Evolutionary conservation across 2,797 vertebrate genomes (phyloP), one percentile per base, ranked within the genome.

Genomic region (Pipistrellus kuhlii): DNA sequence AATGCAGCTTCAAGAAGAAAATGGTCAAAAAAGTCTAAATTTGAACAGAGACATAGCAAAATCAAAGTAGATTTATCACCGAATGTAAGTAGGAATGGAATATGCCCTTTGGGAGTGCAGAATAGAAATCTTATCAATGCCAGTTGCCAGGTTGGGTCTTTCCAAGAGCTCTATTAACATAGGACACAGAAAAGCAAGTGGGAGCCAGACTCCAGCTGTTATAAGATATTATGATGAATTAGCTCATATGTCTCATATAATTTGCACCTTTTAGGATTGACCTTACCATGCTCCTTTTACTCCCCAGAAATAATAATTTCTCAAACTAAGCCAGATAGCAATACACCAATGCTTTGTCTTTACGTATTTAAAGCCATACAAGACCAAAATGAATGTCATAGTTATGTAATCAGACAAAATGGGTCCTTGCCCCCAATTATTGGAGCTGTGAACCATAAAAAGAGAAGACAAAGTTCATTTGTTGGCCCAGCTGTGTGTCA

Each of bases 41-140:
- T 66, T 77, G 38, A 66, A 94, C 17, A 95, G 14, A 95, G 25
- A 81, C 17, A 77, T n/a, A 57, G 21, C 18, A 95, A 96, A 94
- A 73, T 62, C 38, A 91, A 94, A 84, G 68, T 92, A 82, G 44
- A 93, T 80, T 53, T 92, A 72, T 76, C 35, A 66, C 72, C 44
- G 2, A 71, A 4, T n/a, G 15, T n/a, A 66, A 55, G 6, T 14
- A 59, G 27, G 46, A 86, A 51, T 30, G 59, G n/a, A 12, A 72
- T 53, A 25, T 23, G 27, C 27, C 32, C 53, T 71, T 82, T 38
- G 25, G 20, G 55, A 78, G 27, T 75, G 6, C 53, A 53, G 17
- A 94, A 51, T 14, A 85, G 41, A 91, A 25, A 62, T 57, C 64
- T 53, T 48, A 4, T 72, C 57, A n/a, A 6, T 44, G 27, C 8